A percentile compares a stretch with the other conserved stretches of the same genome.
phyloP scores from a whole-genome alignment of 1,140 invertebrate species.

The Drosophila carrolli region DNA sequence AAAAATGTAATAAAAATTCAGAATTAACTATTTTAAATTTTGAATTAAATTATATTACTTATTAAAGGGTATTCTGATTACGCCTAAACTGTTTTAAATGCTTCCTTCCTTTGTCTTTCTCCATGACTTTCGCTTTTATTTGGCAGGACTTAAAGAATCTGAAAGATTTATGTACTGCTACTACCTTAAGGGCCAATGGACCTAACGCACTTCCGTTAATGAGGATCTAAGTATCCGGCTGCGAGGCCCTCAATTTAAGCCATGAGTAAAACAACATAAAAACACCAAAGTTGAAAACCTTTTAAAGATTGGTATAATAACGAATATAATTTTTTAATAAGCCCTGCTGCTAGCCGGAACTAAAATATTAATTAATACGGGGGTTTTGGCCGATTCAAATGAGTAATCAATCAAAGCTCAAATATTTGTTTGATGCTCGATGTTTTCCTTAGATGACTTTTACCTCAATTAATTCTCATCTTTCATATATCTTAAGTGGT shows the following conservation, averaged over 20 bases:
- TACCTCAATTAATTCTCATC: conserved; percentile 16
- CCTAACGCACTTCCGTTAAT: conserved; percentile 63
- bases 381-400: not conserved
- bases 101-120: not conserved
- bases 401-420: conserved; percentile 33
- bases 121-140: conserved; percentile 29
- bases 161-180: conserved; percentile 66
- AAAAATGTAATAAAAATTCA: not conserved
- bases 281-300: conserved; percentile 31
- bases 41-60: too few relatives aligned
- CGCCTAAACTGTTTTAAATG: too few relatives aligned
- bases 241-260: conserved; percentile 46
- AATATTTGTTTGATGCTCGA: conserved; percentile 18
- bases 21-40: not conserved
- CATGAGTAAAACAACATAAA: conserved; percentile 21
- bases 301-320: conserved; percentile 19
- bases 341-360: conserved; percentile 19
- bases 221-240: conserved; percentile 50
- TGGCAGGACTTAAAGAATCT: conserved; percentile 66
- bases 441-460: not conserved
- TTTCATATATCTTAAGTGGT: conserved; percentile 9
- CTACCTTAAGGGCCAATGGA: conserved; percentile 12
- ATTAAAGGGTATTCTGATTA: conserved; percentile 8
- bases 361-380: conserved; percentile 22
- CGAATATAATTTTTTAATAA: conserved; percentile 22